Evolutionary conservation across 2,888 invertebrate genomes (phyloP).

Genomic region (Ryuthela nishihirai): DNA sequence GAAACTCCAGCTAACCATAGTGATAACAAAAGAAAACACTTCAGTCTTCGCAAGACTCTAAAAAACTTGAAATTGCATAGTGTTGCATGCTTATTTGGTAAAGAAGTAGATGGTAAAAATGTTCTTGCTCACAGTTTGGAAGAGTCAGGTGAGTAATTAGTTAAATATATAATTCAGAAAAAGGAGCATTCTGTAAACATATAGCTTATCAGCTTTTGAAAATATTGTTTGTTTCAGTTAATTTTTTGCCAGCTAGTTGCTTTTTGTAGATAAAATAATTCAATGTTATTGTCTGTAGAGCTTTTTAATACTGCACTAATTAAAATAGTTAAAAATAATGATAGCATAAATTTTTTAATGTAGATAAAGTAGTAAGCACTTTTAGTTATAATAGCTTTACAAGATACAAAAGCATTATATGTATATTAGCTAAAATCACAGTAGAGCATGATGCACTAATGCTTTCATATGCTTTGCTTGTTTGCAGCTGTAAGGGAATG

Average conservation of each 20-base stretch:
- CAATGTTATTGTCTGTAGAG: no score
- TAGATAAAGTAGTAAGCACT: no score
- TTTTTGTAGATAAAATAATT: no score
- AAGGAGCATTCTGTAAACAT: not conserved
- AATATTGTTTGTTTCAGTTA: not conserved
- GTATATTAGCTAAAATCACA: no score
- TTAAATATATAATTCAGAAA: not conserved
- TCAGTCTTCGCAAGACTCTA: slow-evolving; percentile 21
- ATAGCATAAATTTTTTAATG: no score
- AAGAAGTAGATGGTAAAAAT: slow-evolving; percentile 21
- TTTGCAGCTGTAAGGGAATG: slow-evolving; percentile 37
- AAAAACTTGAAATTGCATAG: slow-evolving; percentile 28
- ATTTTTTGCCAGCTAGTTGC: not conserved
- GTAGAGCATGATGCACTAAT: slow-evolving; percentile 35
- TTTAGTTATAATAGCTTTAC: no score
- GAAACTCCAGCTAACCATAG: slow-evolving; percentile 5
- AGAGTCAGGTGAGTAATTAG: slow-evolving; percentile 19
- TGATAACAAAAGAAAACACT: slow-evolving; percentile 12
- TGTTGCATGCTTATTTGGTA: slow-evolving; percentile 31
- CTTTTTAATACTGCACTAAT: no score
- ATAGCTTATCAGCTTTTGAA: not conserved
- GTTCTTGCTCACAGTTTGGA: slow-evolving; percentile 9
- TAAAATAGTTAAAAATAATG: no score
- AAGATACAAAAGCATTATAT: no score
- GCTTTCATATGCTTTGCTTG: slow-evolving; percentile 28